Percentiles rank a stretch among this genome's conserved stretches.
Evolutionary conservation across 2,113 vertebrate species (phyloP).

Genomic region (Martes martes): DNA sequence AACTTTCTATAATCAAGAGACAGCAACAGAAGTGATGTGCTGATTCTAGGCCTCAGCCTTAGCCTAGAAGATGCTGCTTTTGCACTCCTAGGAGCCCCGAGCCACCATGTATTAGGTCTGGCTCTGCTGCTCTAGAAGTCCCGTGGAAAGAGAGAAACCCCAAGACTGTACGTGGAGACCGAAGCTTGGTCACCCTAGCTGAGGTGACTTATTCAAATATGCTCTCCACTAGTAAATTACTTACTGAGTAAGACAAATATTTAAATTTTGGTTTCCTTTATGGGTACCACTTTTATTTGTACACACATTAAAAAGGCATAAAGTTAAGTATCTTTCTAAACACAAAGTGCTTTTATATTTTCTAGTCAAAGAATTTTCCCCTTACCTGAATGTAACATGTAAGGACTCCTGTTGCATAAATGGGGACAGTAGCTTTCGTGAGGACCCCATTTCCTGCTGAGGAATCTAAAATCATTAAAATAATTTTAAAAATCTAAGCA

Average conservation of each 20-base stretch:
- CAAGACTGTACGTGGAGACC: neutral
- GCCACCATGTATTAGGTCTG: neutral
- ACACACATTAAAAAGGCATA: neutral
- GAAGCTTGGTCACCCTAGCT: neutral
- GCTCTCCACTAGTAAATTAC: neutral
- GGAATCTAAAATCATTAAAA: conserved; percentile 85
- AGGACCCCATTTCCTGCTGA: conserved; percentile 94
- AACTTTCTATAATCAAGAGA: neutral
- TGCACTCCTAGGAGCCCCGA: neutral
- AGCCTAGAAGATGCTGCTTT: neutral
- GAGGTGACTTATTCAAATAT: neutral
- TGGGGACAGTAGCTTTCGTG: conserved; percentile 98
- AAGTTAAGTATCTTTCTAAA: conserved; percentile 6
- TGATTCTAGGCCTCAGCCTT: neutral
- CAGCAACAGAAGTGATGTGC: neutral
- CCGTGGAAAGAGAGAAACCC: neutral
- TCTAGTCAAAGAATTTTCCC: neutral
- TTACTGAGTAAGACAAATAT: neutral
- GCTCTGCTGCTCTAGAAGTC: neutral
- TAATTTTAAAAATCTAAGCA: conserved; percentile 46
- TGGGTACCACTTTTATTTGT: neutral
- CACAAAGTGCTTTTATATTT: neutral
- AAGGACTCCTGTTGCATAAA: conserved; percentile 98
- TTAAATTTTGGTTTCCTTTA: neutral
- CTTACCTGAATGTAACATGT: conserved; percentile 98